Evolutionary conservation across 2,797 vertebrate genomes (phyloP).

Genomic region (Linurgus olivaceus): DNA sequence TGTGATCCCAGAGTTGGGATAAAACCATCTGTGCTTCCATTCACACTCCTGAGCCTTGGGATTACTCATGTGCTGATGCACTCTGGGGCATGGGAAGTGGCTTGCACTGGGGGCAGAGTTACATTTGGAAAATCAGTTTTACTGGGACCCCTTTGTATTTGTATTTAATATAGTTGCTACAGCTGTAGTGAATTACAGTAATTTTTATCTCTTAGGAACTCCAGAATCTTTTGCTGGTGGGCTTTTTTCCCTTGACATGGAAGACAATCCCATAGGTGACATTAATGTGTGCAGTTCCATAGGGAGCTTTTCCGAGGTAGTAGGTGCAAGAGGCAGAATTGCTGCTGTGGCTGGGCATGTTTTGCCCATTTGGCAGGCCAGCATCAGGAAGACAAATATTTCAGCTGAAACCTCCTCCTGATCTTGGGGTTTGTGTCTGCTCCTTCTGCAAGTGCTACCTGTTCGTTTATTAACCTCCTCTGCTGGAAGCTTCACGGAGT

Average conservation of each 20-base stretch:
- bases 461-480: background rate
- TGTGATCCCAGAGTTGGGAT: background rate
- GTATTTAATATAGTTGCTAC: background rate
- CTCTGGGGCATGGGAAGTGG: background rate
- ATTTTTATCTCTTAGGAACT: background rate
- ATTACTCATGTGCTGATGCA: background rate
- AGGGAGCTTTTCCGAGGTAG: background rate
- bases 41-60: background rate
- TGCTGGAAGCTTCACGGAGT: background rate
- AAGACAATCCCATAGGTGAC: background rate
- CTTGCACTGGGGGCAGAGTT: background rate
- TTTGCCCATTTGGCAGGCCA: background rate
- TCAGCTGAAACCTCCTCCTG: background rate
- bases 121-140: background rate
- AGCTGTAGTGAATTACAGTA: background rate
- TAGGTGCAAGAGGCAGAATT: background rate
- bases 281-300: background rate
- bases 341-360: background rate
- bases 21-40: background rate
- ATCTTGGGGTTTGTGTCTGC: background rate
- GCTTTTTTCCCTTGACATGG: background rate
- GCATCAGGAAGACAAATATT: constrained; percentile 14
- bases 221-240: background rate
- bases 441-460: background rate
- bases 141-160: background rate